Conservation (phyloP, 2,797 vertebrate species). For the Rhinichthys osculus region DNA sequence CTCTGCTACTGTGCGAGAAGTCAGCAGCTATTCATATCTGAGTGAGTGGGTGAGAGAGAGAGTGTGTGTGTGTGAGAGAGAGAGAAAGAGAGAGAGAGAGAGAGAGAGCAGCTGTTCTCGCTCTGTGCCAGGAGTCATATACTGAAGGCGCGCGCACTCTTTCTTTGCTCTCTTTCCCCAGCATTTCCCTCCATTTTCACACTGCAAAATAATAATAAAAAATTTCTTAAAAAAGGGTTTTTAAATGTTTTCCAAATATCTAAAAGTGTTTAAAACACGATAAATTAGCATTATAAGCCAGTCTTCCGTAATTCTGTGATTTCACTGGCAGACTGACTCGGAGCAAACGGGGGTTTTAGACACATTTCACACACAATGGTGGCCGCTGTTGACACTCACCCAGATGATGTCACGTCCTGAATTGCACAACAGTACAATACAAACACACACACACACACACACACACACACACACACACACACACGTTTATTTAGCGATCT, state of each 20-base stretch:
- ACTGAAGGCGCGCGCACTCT: not conserved
- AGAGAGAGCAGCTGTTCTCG: constrained; percentile 43
- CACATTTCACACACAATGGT: not conserved
- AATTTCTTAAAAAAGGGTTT: not conserved
- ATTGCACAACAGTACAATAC: not conserved
- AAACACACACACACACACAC: not conserved
- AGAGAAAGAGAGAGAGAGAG: constrained; percentile 20
- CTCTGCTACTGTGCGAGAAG: constrained; percentile 62
- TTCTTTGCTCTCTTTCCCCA: no score
- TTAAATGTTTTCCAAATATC: not conserved
- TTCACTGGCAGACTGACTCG: no score
- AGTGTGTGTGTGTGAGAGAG: not conserved
- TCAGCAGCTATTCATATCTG: constrained; percentile 21
- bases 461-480: no score
- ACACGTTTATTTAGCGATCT: no score
- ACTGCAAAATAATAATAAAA: not conserved
- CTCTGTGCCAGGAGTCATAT: not conserved
- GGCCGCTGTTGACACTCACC: not conserved
- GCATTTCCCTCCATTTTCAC: not conserved
- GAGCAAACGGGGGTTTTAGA: not conserved
- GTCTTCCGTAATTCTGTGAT: not conserved
- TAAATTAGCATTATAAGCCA: not conserved
- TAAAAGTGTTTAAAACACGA: not conserved
- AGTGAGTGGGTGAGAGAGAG: no score
- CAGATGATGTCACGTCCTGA: constrained; percentile 42